Base-by-base conservation (phyloP, 2,888 invertebrate species). In the Hylaea fasciaria region DNA sequence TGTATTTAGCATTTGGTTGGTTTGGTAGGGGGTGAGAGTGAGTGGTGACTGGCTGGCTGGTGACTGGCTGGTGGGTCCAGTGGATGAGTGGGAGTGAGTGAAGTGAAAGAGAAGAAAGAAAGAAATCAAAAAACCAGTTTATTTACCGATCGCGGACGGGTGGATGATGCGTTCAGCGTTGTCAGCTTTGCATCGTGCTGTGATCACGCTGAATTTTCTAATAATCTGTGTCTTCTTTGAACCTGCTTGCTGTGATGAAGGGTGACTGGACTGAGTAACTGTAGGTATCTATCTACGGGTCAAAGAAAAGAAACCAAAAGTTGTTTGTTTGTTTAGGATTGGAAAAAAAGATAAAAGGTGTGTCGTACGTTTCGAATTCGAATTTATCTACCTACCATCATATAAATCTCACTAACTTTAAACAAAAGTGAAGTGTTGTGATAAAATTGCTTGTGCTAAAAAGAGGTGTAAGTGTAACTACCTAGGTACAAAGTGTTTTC, bases 41-140 rank as follows among this genome's bases (percentile, higher is more conserved):
- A n/a, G n/a, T n/a, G n/a, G n/a, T n/a, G n/a, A n/a, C n/a, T n/a
- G n/a, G n/a, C n/a, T n/a, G n/a, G n/a, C n/a, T n/a, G n/a, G n/a
- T n/a, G n/a, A n/a, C n/a, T n/a, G n/a, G n/a, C n/a, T 22, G 22
- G 22, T 22, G 22, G 22, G 22, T 3, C 22, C 5, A 5, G 22
- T 22, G 22, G 2, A n/a, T n/a, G n/a, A n/a, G n/a, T n/a, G n/a
- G n/a, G n/a, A n/a, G n/a, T 22, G 2, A 22, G 2, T 22, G 22
- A 22, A 22, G 22, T 22, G 22, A 22, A 22, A 22, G 22, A 22
- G 22, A 32, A 32, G 32, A 32, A 32, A 32, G 32, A 32, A 32
- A 7, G 7, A 50, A 84, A 81, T 84, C 78, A 86, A 87, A 89
- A 89, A 91, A 90, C 90, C 89, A 87, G 90, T 90, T 89, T 89